Percentiles rank a stretch among this genome's conserved stretches.
Conservation (phyloP, 2,797 vertebrate genomes). For the Pseudocheirus occidentalis region DNA sequence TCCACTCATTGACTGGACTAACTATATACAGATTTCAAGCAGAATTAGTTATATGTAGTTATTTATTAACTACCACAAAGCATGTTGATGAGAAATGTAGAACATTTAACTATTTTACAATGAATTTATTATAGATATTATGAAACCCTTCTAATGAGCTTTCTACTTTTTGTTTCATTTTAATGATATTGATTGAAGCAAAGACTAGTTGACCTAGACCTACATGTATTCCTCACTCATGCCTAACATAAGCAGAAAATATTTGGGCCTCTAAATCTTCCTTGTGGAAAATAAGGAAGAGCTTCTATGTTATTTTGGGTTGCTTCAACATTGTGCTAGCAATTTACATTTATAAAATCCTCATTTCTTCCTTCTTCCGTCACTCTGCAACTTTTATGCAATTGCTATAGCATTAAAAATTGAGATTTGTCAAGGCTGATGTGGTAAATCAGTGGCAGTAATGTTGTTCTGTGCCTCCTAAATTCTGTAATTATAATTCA, state of each 20-base stretch:
- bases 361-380: neutral
- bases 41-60: neutral
- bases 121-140: neutral
- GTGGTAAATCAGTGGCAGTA: neutral
- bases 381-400: neutral
- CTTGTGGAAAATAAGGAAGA: conserved; percentile 15
- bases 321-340: neutral
- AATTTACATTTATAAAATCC: neutral
- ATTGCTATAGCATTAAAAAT: conserved; percentile 24
- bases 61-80: neutral
- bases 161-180: neutral
- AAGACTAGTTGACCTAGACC: neutral
- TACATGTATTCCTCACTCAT: neutral
- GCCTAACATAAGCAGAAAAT: neutral
- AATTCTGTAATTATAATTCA: conserved; percentile 37
- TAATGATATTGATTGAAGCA: neutral
- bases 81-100: neutral
- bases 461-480: conserved; percentile 10
- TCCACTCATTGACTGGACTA: neutral
- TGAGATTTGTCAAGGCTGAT: neutral
- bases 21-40: neutral
- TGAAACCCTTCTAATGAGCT: neutral
- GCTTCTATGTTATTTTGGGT: neutral
- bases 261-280: neutral
- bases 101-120: neutral